phyloP scores from a whole-genome alignment of 2,888 invertebrate species.

The Leucophora obtusa region DNA sequence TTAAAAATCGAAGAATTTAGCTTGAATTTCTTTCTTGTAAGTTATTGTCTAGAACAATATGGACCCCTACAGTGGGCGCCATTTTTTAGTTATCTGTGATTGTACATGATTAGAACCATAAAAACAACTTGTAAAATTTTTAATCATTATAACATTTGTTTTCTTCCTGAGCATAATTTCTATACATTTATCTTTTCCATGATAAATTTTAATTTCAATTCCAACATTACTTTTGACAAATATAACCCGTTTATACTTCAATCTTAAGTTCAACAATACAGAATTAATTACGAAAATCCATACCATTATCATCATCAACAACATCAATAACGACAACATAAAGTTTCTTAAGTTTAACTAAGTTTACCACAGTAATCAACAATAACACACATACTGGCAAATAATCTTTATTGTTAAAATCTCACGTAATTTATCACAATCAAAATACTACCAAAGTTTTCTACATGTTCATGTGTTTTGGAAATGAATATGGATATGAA shows the following conservation, averaged over 20 bases:
- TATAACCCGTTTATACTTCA: not conserved
- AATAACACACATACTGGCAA: slow-evolving; percentile 7
- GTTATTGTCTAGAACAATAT: no score
- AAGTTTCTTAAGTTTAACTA: not conserved
- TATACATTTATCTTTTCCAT: no score
- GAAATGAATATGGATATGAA: not conserved
- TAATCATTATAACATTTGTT: no score
- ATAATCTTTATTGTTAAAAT: slow-evolving; percentile 23
- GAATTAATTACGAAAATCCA: not conserved
- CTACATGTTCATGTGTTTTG: not conserved
- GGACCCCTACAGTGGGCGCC: no score
- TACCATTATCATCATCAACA: not conserved
- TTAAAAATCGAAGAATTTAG: no score
- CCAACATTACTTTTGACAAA: not conserved
- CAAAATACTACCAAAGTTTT: not conserved
- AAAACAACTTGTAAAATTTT: no score
- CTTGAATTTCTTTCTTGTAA: no score
- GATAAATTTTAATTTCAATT: no score
- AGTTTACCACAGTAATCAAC: not conserved
- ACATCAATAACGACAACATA: not conserved
- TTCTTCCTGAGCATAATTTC: no score
- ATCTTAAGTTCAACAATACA: not conserved
- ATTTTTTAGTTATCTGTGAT: no score
- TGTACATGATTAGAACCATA: no score
- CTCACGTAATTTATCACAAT: slow-evolving; percentile 37